phyloP scores from a whole-genome alignment of 2,888 invertebrate genomes.

The Sinelater perroti region DNA sequence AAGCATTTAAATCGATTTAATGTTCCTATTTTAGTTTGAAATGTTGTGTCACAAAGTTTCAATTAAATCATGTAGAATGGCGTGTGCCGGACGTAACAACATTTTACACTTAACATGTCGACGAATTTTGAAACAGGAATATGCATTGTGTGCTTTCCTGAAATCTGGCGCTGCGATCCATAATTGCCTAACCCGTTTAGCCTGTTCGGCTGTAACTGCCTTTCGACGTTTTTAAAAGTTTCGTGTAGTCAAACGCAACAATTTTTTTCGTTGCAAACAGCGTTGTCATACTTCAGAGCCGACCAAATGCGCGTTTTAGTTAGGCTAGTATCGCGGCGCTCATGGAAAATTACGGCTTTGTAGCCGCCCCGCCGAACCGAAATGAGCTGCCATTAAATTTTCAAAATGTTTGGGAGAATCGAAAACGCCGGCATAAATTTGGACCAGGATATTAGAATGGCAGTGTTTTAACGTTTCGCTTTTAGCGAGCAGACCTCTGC shows the following conservation, averaged over 20 bases:
- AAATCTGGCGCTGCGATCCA: not conserved
- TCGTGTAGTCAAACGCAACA: slow-evolving; percentile 1
- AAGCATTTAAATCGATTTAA: slow-evolving; percentile 46
- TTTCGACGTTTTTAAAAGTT: slow-evolving; percentile 19
- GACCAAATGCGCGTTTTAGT: no score
- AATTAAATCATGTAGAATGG: slow-evolving; percentile 54
- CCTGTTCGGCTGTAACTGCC: not conserved
- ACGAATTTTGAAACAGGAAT: slow-evolving; percentile 52
- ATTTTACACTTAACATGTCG: slow-evolving; percentile 57
- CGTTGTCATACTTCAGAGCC: no score
- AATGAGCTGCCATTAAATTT: slow-evolving; percentile 13
- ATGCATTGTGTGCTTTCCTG: slow-evolving; percentile 28
- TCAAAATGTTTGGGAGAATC: not conserved
- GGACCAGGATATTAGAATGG: slow-evolving; percentile 12
- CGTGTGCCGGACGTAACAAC: slow-evolving; percentile 54
- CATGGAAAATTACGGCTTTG: no score
- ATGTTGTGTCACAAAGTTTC: slow-evolving; percentile 55
- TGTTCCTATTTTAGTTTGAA: slow-evolving; percentile 51
- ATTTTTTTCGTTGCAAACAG: slow-evolving; percentile 22
- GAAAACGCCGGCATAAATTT: slow-evolving; percentile 3
- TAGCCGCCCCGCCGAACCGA: no score
- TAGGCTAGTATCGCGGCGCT: no score
- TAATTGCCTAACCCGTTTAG: slow-evolving; percentile 13
- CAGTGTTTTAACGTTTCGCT: slow-evolving; percentile 21
- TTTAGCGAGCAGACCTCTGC: slow-evolving; percentile 27